phyloP scores from a whole-genome alignment of 2,113 vertebrate genomes.

The Chionodraco myersi region DNA sequence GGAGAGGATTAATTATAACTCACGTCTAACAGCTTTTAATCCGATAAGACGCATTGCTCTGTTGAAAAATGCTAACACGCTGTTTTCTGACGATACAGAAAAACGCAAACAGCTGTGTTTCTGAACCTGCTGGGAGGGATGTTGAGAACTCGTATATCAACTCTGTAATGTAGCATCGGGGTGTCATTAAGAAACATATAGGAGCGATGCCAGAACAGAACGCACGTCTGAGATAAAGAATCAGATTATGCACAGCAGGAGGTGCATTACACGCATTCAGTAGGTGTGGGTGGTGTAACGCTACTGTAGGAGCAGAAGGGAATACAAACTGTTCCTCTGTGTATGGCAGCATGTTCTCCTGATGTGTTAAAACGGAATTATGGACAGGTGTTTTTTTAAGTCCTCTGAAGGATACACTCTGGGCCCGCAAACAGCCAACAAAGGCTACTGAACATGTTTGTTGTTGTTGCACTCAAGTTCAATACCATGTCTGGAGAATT shows the following conservation, averaged over 20 bases:
- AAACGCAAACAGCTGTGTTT: slow-evolving; percentile 12
- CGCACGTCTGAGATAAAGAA: slow-evolving; percentile 12
- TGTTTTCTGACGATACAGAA: too few relatives aligned
- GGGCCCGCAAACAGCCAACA: too few relatives aligned
- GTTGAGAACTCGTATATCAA: neutral
- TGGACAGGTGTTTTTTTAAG: too few relatives aligned
- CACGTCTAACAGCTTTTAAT: slow-evolving; percentile 40
- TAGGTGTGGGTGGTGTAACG: neutral
- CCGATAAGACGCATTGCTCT: slow-evolving; percentile 5
- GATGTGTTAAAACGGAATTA: too few relatives aligned
- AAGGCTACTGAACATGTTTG: neutral
- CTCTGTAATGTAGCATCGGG: slow-evolving; percentile 22
- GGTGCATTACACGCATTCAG: neutral
- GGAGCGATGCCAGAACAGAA: slow-evolving; percentile 26
- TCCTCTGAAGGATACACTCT: too few relatives aligned
- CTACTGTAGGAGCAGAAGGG: neutral
- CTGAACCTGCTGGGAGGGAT: neutral
- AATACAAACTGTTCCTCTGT: neutral
- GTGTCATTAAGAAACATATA: slow-evolving; percentile 18
- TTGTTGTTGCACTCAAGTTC: neutral
- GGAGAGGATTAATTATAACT: slow-evolving; percentile 41
- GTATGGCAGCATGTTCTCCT: too few relatives aligned
- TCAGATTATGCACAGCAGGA: neutral
- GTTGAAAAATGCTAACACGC: neutral
- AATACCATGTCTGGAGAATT: neutral